These are phyloP conservation scores for Anniella stebbinsi DNA, from an alignment of 2,797 vertebrate genomes.

Conservation along the genomic window DNA sequence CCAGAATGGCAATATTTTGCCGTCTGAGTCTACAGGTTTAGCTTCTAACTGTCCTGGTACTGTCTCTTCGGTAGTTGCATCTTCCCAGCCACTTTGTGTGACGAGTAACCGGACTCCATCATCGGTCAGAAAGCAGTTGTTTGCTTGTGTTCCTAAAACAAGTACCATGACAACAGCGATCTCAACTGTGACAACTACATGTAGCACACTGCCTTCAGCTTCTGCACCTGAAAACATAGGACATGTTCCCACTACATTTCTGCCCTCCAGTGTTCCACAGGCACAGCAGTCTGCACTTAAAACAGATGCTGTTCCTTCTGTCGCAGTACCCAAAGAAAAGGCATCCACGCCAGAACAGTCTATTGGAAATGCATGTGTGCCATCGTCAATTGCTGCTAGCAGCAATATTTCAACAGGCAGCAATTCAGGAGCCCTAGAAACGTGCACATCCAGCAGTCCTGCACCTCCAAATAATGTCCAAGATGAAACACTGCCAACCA, in stretches of 20 bases:
- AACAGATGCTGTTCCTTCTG: conserved; percentile 82
- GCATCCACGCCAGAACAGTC: conserved; percentile 77
- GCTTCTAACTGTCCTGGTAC: conserved; percentile 80
- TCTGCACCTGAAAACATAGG: conserved; percentile 84
- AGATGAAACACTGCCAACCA: conserved; percentile 79
- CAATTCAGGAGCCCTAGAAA: conserved; percentile 77
- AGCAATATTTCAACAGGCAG: conserved; percentile 78
- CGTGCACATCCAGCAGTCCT: conserved; percentile 79
- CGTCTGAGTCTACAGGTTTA: conserved; percentile 84
- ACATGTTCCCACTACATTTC: conserved; percentile 76
- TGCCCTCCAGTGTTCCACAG: conserved; percentile 73
- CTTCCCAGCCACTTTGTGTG: conserved; percentile 83
- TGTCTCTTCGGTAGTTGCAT: conserved; percentile 81
- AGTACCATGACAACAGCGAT: conserved; percentile 81
- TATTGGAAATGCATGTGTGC: conserved; percentile 57
- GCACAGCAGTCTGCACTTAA: conserved; percentile 84
- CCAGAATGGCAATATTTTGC: conserved; percentile 78
- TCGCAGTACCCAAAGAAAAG: conserved; percentile 88
- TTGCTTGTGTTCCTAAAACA: conserved; percentile 88
- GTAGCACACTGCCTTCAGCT: conserved; percentile 78
- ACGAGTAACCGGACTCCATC: conserved; percentile 89
- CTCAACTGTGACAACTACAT: conserved; percentile 80
- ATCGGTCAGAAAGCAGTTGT: conserved; percentile 95
- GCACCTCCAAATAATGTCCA: conserved; percentile 76
- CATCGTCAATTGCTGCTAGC: conserved; percentile 70